phyloP scores from a whole-genome alignment of 2,113 vertebrate species.

The Gopherus flavomarginatus region DNA sequence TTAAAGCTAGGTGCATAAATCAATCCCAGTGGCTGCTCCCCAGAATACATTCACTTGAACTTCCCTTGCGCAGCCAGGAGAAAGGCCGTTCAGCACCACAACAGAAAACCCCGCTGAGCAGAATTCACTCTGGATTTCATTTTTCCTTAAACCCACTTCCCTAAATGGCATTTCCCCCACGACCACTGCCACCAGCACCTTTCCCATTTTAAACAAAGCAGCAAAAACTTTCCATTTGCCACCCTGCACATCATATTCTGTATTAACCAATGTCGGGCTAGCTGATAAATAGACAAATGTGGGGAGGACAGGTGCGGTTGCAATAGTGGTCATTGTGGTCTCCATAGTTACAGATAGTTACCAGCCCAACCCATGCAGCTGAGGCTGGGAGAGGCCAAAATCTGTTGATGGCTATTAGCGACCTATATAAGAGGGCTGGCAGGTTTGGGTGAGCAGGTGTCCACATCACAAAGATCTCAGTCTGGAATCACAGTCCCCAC shows the following conservation, averaged over 20 bases:
- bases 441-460: background rate
- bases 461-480: background rate
- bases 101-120: background rate
- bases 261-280: background rate
- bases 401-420: background rate
- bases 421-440: background rate
- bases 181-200: background rate
- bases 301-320: background rate
- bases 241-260: background rate
- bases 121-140: background rate
- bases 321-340: background rate
- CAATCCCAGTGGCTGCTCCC: background rate
- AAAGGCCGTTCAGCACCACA: background rate
- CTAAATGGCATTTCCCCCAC: background rate
- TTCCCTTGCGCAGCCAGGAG: background rate
- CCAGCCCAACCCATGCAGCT: background rate
- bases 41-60: background rate
- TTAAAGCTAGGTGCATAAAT: constrained; percentile 7
- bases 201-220: background rate
- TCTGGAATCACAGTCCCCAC: background rate
- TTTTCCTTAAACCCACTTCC: background rate
- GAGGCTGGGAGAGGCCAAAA: background rate
- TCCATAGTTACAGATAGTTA: background rate
- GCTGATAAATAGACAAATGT: background rate
- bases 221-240: fast-evolving